Evolutionary conservation across 2,888 invertebrate genomes (phyloP).

Genomic region (Drosophila nr. perissopoda): DNA sequence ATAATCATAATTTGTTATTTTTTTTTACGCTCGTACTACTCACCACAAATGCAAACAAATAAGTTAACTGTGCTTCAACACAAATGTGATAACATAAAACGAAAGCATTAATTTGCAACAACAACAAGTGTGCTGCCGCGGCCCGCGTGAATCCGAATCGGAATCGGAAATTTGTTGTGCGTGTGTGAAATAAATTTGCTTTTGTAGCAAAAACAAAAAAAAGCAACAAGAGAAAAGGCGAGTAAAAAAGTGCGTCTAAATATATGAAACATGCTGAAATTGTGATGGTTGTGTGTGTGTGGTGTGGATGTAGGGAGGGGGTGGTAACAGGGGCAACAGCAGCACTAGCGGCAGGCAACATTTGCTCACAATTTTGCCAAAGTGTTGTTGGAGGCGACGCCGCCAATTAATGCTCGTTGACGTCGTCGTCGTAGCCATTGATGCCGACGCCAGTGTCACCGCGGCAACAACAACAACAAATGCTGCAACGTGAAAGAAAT

Average conservation of each 20-base stretch:
- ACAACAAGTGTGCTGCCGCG: constrained; percentile 54
- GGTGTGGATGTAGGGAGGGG: constrained; percentile 2
- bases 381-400: constrained; percentile 62
- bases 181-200: constrained; percentile 60
- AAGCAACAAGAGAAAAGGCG: constrained; percentile 22
- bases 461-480: constrained; percentile 46
- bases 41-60: constrained; percentile 52
- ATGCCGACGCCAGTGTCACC: constrained; percentile 59
- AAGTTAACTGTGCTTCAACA: constrained; percentile 43
- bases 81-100: constrained; percentile 45
- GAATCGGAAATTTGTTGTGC: constrained; percentile 51
- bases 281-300: constrained; percentile 37
- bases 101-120: constrained; percentile 31
- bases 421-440: constrained; percentile 45
- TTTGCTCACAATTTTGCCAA: constrained; percentile 50
- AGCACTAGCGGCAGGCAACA: constrained; percentile 25
- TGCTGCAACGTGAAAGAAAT: constrained; percentile 55
- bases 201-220: constrained; percentile 38
- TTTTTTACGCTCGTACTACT: constrained; percentile 53
- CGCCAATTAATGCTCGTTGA: constrained; percentile 60
- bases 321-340: constrained; percentile 16
- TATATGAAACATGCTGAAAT: constrained; percentile 48
- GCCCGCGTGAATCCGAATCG: constrained; percentile 57
- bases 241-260: constrained; percentile 62
- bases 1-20: constrained; percentile 48